phyloP scores from a whole-genome alignment of 2,888 invertebrate species.

The Diarsia dahlii region DNA sequence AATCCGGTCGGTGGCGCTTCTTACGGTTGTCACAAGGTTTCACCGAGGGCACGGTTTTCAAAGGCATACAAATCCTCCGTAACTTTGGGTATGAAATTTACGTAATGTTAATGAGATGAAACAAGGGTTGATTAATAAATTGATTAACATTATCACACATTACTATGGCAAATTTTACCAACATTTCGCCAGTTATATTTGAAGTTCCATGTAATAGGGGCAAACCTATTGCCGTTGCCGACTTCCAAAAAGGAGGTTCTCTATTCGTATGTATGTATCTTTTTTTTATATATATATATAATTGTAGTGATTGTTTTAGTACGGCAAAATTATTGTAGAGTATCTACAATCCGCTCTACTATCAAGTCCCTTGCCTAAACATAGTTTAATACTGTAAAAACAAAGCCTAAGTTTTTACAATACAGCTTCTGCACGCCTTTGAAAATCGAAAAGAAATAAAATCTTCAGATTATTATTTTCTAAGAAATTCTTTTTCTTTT shows the following conservation, averaged over 20 bases:
- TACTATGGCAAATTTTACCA: no score
- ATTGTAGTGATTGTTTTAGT: no score
- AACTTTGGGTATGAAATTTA: no score
- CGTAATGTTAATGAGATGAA: not conserved
- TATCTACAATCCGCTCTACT: not conserved
- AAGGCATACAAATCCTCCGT: conserved; percentile 1
- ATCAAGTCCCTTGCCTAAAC: not conserved
- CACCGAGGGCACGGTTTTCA: not conserved
- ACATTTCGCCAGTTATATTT: no score
- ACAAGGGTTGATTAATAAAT: not conserved
- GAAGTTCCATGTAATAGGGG: no score
- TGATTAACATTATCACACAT: not conserved
- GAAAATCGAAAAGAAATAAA: conserved; percentile 8
- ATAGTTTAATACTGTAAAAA: not conserved
- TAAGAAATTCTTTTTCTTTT: conserved; percentile 30
- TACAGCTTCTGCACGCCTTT: not conserved
- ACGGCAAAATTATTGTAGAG: not conserved
- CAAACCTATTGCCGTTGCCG: no score
- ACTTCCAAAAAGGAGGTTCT: no score
- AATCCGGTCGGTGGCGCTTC: conserved; percentile 36
- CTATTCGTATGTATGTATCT: no score
- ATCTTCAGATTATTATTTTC: conserved; percentile 36
- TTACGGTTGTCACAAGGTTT: conserved; percentile 30
- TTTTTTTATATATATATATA: no score
- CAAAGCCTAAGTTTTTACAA: not conserved